These are phyloP conservation scores for Hestina assimilis DNA, from an alignment of 1,140 invertebrate species.

Conservation along the genomic window DNA sequence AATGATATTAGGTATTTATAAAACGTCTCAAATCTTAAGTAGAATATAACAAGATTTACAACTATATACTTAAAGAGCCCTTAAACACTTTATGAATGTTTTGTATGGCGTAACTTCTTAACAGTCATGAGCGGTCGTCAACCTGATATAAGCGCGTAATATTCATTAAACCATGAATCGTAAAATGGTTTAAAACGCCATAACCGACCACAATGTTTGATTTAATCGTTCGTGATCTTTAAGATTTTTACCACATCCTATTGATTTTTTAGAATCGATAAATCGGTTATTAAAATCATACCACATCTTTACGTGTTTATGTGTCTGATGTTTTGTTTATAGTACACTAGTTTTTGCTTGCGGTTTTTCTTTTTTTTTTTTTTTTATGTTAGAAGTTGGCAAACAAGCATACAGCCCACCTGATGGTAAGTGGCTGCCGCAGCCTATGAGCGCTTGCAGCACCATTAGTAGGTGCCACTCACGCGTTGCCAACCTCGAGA, in stretches of 20 bases:
- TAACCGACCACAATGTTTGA: constrained; percentile 33
- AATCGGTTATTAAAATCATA: constrained; percentile 49
- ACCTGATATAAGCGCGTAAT: constrained; percentile 18
- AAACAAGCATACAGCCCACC: no score
- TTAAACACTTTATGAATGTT: constrained; percentile 17
- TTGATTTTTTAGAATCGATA: constrained; percentile 53
- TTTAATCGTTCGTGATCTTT: constrained; percentile 34
- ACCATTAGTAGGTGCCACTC: no score
- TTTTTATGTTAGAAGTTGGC: no score
- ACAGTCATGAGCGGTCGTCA: constrained; percentile 18
- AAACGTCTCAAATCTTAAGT: background rate
- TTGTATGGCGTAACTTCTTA: constrained; percentile 17
- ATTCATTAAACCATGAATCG: constrained; percentile 34
- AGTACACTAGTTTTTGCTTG: no score
- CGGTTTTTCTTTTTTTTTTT: no score
- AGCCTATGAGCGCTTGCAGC: no score
- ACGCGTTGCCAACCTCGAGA: no score
- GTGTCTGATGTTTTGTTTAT: constrained; percentile 34
- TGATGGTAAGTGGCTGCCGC: no score
- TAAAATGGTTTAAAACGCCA: constrained; percentile 35
- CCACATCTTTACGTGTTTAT: constrained; percentile 47
- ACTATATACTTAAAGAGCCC: constrained; percentile 1
- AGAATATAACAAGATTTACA: background rate
- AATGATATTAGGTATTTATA: background rate
- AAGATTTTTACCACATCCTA: constrained; percentile 58